Evolutionary conservation across 2,797 vertebrate species (phyloP).

Genomic region (Mormyrus proboscirostris): DNA sequence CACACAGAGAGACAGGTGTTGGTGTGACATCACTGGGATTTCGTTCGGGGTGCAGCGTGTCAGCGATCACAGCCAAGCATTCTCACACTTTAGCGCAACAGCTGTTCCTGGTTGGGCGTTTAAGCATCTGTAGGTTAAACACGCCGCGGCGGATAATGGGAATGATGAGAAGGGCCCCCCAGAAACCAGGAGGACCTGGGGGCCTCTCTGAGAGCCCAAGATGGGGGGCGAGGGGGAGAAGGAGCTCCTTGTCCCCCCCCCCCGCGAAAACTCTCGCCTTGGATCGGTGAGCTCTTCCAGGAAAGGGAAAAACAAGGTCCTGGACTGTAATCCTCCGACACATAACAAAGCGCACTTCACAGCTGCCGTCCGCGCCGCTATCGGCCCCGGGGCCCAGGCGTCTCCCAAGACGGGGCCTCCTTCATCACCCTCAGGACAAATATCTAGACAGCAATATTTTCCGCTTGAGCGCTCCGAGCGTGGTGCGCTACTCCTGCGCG

Average conservation of each 20-base stretch:
- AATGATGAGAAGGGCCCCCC: constrained; percentile 52
- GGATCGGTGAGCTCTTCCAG: constrained; percentile 80
- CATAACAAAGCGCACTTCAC: constrained; percentile 85
- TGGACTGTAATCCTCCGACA: constrained; percentile 82
- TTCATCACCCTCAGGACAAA: constrained; percentile 88
- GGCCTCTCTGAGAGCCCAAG: constrained; percentile 72
- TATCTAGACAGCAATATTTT: constrained; percentile 91
- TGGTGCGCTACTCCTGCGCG: constrained; percentile 69
- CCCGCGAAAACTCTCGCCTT: constrained; percentile 66
- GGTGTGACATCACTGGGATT: constrained; percentile 39
- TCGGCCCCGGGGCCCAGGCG: constrained; percentile 73
- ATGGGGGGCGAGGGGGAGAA: constrained; percentile 45
- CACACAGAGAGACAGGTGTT: constrained; percentile 15
- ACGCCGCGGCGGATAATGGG: constrained; percentile 50
- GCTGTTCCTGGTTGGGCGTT: constrained; percentile 46
- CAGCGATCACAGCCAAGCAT: constrained; percentile 37
- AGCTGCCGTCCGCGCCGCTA: constrained; percentile 76
- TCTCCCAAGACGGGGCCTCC: constrained; percentile 83
- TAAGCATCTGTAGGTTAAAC: constrained; percentile 50
- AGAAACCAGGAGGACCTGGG: constrained; percentile 60
- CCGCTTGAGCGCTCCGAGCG: constrained; percentile 76
- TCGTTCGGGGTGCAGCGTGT: constrained; percentile 40
- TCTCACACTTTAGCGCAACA: constrained; percentile 45
- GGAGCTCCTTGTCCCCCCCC: no score
- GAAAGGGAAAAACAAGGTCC: constrained; percentile 75